Percentiles rank a stretch among this genome's conserved stretches.
Evolutionary conservation across 2,797 vertebrate genomes (phyloP).

Genomic region (Darevskia mixta): DNA sequence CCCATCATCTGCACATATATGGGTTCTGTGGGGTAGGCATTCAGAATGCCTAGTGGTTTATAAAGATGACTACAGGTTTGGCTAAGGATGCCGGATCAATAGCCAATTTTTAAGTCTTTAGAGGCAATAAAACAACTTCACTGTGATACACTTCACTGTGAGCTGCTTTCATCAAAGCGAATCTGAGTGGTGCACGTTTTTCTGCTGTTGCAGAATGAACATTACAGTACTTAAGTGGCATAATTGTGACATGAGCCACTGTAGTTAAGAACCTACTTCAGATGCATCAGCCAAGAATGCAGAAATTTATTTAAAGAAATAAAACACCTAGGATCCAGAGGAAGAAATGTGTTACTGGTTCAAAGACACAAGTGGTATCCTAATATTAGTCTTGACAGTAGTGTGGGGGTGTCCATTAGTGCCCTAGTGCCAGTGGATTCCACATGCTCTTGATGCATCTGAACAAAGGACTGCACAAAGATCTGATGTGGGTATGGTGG

Average conservation of each 20-base stretch:
- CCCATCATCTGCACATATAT: background rate
- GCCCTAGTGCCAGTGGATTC: background rate
- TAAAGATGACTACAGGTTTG: background rate
- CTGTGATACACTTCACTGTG: background rate
- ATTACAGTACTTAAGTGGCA: background rate
- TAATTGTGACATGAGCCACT: background rate
- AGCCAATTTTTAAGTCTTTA: background rate
- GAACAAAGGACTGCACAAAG: too few relatives aligned
- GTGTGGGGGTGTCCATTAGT: background rate
- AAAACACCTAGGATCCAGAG: background rate
- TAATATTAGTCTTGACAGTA: background rate
- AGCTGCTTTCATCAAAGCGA: background rate
- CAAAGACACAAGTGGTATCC: background rate
- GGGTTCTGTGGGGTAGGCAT: background rate
- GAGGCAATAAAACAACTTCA: background rate
- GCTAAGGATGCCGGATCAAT: background rate
- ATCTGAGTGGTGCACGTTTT: background rate
- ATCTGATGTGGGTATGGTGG: background rate
- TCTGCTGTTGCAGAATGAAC: background rate
- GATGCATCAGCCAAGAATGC: background rate
- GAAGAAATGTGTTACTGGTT: background rate
- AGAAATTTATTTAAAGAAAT: background rate
- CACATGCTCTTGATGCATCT: background rate
- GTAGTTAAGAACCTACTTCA: background rate
- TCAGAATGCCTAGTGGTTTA: background rate